Evolutionary conservation across 1,140 invertebrate species (phyloP).

Genomic region (Phortica variegata): DNA sequence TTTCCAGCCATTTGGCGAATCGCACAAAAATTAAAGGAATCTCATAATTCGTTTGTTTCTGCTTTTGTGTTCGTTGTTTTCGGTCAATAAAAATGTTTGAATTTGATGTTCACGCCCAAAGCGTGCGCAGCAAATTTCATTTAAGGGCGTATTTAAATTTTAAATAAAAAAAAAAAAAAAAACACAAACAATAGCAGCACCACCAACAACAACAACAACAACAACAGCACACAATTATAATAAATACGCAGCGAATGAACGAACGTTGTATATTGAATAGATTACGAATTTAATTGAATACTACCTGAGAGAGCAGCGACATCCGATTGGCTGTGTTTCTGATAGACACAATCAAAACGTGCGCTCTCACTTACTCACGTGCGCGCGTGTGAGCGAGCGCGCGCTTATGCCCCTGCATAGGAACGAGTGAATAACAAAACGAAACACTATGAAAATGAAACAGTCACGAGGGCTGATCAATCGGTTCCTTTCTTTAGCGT

Average conservation of each 20-base stretch:
- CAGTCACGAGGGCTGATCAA: too few relatives aligned
- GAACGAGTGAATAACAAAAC: too few relatives aligned
- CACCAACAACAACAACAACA: not conserved
- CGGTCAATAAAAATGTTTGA: not conserved
- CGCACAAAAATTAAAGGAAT: constrained; percentile 1
- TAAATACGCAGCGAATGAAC: constrained; percentile 31
- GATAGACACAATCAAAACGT: too few relatives aligned
- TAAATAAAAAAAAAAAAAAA: not conserved
- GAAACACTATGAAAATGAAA: too few relatives aligned
- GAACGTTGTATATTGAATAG: constrained; percentile 29
- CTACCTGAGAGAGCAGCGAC: constrained; percentile 34
- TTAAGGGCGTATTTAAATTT: not conserved
- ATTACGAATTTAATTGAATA: constrained; percentile 49
- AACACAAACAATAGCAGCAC: constrained; percentile 1
- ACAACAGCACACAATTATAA: not conserved
- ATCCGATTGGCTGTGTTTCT: constrained; percentile 40
- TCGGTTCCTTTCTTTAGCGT: too few relatives aligned
- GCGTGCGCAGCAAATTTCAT: not conserved
- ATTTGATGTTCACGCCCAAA: too few relatives aligned
- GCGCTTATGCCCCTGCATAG: too few relatives aligned
- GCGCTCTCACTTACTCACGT: too few relatives aligned
- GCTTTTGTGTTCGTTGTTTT: not conserved
- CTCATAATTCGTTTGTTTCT: constrained; percentile 18
- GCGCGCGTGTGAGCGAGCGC: too few relatives aligned
- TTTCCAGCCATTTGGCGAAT: not conserved